Evolutionary conservation across 2,888 invertebrate species (phyloP).

Genomic region (Xestia ashworthii): DNA sequence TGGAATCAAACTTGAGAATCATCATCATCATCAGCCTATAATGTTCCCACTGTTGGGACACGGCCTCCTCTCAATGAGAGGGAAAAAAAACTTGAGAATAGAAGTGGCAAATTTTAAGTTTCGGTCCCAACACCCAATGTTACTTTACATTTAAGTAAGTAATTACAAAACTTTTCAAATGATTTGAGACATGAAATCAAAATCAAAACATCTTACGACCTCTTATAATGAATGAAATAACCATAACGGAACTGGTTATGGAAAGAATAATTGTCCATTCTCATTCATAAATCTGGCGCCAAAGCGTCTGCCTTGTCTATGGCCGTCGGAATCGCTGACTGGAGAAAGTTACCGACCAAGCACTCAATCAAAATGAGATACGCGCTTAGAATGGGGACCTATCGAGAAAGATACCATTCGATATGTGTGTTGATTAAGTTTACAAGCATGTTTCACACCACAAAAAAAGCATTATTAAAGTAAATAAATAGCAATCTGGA

Average conservation of each 20-base stretch:
- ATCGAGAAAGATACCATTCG: slow-evolving; percentile 7
- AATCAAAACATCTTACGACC: slow-evolving; percentile 3
- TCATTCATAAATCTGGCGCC: slow-evolving; percentile 83
- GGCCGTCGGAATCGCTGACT: slow-evolving; percentile 46
- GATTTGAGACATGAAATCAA: not conserved
- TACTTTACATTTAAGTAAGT: not conserved
- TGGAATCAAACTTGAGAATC: not conserved
- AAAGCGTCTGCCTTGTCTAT: slow-evolving; percentile 74
- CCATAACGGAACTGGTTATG: slow-evolving; percentile 50
- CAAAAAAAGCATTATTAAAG: not conserved
- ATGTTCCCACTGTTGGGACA: too few species aligned
- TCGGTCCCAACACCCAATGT: not conserved
- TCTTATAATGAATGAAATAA: slow-evolving; percentile 43
- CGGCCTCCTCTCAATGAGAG: too few species aligned
- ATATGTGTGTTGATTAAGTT: not conserved
- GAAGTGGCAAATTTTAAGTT: not conserved
- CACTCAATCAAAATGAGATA: slow-evolving; percentile 62
- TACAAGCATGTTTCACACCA: not conserved
- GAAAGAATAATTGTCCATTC: slow-evolving; percentile 69
- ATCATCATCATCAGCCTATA: too few species aligned
- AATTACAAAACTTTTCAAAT: slow-evolving; percentile 4
- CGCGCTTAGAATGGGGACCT: slow-evolving; percentile 11
- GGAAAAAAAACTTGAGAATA: not conserved
- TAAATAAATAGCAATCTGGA: not conserved
- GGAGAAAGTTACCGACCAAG: slow-evolving; percentile 72